These are phyloP conservation scores for Trichogramma dendrolimi DNA, from an alignment of 2,888 invertebrate genomes.

Conservation along the genomic window DNA sequence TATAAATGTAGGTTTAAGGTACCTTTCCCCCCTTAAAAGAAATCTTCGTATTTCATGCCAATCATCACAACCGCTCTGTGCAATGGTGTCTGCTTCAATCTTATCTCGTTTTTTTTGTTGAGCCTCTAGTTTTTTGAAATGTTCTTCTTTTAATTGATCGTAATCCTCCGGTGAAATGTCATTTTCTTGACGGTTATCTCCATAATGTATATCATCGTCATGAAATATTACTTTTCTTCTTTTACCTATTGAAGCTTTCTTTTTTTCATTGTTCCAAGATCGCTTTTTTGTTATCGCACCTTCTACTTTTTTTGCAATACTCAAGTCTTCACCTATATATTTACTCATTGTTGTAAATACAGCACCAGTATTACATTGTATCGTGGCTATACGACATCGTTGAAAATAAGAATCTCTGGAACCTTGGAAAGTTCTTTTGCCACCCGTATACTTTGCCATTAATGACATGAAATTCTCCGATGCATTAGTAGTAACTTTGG, in stretches of 20 bases:
- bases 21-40: no score
- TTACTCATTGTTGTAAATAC: conserved; percentile 16
- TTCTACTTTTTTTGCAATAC: not conserved
- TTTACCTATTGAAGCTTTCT: not conserved
- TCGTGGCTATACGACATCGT: not conserved
- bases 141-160: conserved; percentile 6
- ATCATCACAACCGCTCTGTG: conserved; percentile 17
- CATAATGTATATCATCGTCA: conserved; percentile 12
- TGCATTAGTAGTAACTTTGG: conserved; percentile 9
- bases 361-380: conserved; percentile 15
- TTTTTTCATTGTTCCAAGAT: not conserved
- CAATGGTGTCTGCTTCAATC: conserved; percentile 22
- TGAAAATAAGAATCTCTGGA: not conserved
- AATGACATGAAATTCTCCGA: conserved; percentile 6
- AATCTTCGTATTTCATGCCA: conserved; percentile 21
- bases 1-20: no score
- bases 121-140: conserved; percentile 15
- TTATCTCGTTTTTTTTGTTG: conserved; percentile 9
- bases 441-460: not conserved
- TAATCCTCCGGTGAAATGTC: conserved; percentile 8
- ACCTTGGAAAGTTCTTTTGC: no score
- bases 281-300: not conserved
- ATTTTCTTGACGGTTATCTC: conserved; percentile 5
- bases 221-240: not conserved
- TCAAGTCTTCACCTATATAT: not conserved